Conservation (phyloP, 2,888 invertebrate species). For the Xestobium rufovillosum region DNA sequence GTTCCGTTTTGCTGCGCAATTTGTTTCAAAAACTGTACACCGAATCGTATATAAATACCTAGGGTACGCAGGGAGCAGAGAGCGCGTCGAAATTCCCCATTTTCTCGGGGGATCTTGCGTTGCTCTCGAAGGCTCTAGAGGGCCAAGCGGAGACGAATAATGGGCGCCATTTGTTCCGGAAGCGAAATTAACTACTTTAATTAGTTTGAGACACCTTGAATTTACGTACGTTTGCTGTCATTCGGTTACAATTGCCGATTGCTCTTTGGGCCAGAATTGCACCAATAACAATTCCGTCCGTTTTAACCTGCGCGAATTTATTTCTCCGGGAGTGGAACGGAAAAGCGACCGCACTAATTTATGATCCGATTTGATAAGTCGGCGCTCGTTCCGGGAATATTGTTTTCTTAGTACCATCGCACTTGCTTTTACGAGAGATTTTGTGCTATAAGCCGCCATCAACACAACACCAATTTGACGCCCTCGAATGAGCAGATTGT, state of each 20-base stretch:
- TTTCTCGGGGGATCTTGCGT: too few species aligned
- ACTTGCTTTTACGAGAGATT: too few species aligned
- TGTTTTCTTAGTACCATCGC: slow-evolving; percentile 14
- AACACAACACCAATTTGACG: too few species aligned
- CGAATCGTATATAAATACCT: too few species aligned
- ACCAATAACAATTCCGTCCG: slow-evolving; percentile 35
- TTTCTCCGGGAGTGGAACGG: slow-evolving; percentile 26
- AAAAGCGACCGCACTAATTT: slow-evolving; percentile 28
- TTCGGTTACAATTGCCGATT: slow-evolving; percentile 37
- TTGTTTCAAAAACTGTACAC: too few species aligned
- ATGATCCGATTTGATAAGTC: slow-evolving; percentile 26
- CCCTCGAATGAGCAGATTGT: too few species aligned
- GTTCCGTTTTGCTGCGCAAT: too few species aligned
- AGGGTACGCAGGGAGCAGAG: too few species aligned
- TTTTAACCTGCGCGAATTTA: slow-evolving; percentile 36
- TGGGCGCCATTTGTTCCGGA: slow-evolving; percentile 43
- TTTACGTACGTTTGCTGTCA: slow-evolving; percentile 42
- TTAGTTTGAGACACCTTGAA: slow-evolving; percentile 45
- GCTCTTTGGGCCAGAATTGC: slow-evolving; percentile 32
- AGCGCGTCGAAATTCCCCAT: too few species aligned
- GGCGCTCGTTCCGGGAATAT: slow-evolving; percentile 23
- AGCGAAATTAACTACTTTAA: slow-evolving; percentile 46
- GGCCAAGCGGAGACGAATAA: slow-evolving; percentile 39
- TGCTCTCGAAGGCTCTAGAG: slow-evolving; percentile 24
- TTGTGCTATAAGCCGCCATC: too few species aligned